Conservation (phyloP, 1,140 invertebrate species). For the Dendrolimus kikuchii region DNA sequence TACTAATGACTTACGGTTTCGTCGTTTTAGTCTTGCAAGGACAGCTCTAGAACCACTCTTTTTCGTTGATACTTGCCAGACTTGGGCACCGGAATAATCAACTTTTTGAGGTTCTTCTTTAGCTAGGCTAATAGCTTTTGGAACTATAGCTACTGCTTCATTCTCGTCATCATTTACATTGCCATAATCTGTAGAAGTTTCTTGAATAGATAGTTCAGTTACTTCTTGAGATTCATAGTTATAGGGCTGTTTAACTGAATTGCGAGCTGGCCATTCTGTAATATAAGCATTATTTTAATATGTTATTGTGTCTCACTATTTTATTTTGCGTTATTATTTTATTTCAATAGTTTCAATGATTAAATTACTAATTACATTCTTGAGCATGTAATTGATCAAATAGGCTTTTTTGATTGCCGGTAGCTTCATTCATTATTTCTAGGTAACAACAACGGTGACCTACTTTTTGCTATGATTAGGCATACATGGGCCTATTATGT, state of each 20-base stretch:
- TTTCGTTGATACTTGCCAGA: slow-evolving; percentile 71
- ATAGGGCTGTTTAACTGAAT: slow-evolving; percentile 44
- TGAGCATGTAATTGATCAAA: too few species aligned
- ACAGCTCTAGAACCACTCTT: slow-evolving; percentile 42
- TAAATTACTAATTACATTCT: too few species aligned
- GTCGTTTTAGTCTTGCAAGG: slow-evolving; percentile 38
- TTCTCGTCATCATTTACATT: slow-evolving; percentile 11
- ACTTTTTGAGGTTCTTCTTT: slow-evolving; percentile 42
- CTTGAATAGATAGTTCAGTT: slow-evolving; percentile 12
- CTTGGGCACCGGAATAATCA: slow-evolving; percentile 72
- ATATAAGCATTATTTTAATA: slow-evolving; percentile 11
- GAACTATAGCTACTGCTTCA: slow-evolving; percentile 5
- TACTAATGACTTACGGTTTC: slow-evolving; percentile 42
- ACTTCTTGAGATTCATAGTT: slow-evolving; percentile 12
- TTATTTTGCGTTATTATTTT: background rate
- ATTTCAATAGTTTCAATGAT: too few species aligned
- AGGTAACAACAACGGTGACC: too few species aligned
- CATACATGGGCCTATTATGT: too few species aligned
- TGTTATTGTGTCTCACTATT: background rate
- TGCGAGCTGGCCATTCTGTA: slow-evolving; percentile 48
- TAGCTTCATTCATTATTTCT: too few species aligned
- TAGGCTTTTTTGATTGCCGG: too few species aligned
- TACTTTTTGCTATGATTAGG: too few species aligned
- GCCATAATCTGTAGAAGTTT: slow-evolving; percentile 10
- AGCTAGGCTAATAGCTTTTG: slow-evolving; percentile 15